These are phyloP conservation scores for Pampusana beccarii DNA, from an alignment of 2,113 vertebrate genomes.

Conservation along the genomic window DNA sequence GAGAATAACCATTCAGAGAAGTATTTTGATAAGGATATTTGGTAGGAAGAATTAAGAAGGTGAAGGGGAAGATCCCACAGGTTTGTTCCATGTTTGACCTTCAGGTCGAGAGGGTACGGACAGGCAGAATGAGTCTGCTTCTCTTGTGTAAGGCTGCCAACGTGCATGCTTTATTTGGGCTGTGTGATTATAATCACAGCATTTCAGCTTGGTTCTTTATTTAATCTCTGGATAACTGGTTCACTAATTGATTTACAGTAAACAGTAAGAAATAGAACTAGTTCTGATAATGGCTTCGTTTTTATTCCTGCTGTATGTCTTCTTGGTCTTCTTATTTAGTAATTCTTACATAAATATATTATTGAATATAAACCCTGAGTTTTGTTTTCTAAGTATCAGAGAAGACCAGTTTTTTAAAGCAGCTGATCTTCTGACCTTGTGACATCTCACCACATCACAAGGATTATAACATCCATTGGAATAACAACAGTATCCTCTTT, in stretches of 20 bases:
- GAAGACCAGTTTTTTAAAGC: neutral
- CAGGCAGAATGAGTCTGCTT: neutral
- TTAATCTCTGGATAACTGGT: neutral
- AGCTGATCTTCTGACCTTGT: neutral
- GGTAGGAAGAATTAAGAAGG: neutral
- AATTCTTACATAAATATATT: neutral
- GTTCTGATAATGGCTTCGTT: neutral
- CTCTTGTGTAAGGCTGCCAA: neutral
- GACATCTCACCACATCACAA: neutral
- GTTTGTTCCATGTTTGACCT: neutral
- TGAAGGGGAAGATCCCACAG: neutral
- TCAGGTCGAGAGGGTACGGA: accelerated
- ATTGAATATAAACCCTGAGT: neutral
- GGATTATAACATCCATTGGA: neutral
- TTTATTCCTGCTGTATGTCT: neutral
- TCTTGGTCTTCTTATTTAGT: neutral
- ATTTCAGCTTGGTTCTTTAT: neutral
- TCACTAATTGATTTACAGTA: neutral
- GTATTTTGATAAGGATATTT: neutral
- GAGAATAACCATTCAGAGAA: neutral
- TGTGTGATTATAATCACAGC: neutral
- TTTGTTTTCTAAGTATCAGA: neutral
- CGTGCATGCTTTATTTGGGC: neutral
- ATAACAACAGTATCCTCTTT: neutral
- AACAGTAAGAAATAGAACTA: neutral